Evolutionary conservation across 2,797 vertebrate genomes (phyloP), one percentile per base, ranked within the genome.

Genomic region (Arctocebus calabarensis): DNA sequence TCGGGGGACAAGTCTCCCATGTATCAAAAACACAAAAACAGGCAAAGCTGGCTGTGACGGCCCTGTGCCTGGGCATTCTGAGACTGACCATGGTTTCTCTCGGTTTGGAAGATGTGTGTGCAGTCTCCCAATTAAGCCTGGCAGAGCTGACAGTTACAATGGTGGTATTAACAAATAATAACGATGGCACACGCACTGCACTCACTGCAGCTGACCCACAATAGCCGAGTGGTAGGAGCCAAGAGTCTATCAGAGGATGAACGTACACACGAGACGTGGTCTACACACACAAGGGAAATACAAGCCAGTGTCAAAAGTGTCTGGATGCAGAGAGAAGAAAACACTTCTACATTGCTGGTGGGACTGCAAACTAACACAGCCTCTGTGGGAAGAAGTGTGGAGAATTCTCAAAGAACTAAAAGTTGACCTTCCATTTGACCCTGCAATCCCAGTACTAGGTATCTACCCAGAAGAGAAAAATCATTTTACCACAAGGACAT

Each of bases 101-200:
- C 7, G 2, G 29, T 55, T 73, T 81, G 57, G 64, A 32, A 88
- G 85, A 5, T 14, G 0, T 0, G 29, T 4, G 22, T 27, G 19
- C 0, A 5, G 87, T 64, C 70, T 85, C 77, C 34, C n/a, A 34
- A 81, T 8, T 27, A 73, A 88, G 79, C 40, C 89, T 43, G 62
- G 85, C 34, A 19, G 11, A 68, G 23, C 25, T 20, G 14, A 78
- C 0, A 3, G 8, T 14, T 43, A 45, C 20, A 8, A 81, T 0
- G 43, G 14, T 0, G 57, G 37, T 25, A 34, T 29, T 52, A 9
- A 43, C 40, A 74, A 37, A 22, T 40, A 77, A 52, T 0, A 16
- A 32, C 4, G 37, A 74, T 0, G 1, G 73, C 48, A 7, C 1
- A 9, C 13, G 9, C 22, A 10, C 40, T 40, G 40, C 0, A 16